A percentile compares a stretch with the other conserved stretches of the same genome.
phyloP scores from a whole-genome alignment of 2,113 vertebrate genomes.

The Passer montanus region DNA sequence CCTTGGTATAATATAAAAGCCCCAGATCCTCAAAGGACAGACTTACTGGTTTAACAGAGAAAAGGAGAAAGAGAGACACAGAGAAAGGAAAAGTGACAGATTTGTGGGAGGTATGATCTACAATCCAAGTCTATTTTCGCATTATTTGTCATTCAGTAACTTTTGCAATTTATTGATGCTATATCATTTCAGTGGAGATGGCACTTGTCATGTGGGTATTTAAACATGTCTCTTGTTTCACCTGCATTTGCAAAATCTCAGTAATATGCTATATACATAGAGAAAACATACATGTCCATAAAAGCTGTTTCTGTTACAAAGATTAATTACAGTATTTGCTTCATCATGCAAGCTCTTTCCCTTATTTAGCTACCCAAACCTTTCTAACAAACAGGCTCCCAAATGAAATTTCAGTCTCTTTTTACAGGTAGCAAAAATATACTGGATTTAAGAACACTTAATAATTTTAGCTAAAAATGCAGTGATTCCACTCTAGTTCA shows the following conservation, averaged over 20 bases:
- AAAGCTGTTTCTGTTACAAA: not conserved
- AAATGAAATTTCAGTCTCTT: not conserved
- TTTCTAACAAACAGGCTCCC: not conserved
- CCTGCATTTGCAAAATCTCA: not conserved
- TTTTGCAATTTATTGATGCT: not conserved
- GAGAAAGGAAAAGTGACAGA: not conserved
- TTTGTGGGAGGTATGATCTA: not conserved
- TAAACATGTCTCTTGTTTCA: not conserved
- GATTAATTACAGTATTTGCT: not conserved
- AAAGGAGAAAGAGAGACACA: not conserved
- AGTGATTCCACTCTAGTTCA: not conserved
- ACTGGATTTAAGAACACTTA: not conserved
- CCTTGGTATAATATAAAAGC: not conserved
- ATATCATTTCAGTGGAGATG: not conserved
- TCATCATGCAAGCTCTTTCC: not conserved
- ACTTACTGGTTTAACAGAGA: not conserved
- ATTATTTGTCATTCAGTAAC: not conserved
- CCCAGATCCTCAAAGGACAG: not conserved
- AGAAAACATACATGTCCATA: not conserved
- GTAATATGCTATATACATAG: not conserved
- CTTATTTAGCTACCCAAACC: not conserved
- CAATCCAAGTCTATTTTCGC: not conserved
- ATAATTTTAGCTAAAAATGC: not conserved
- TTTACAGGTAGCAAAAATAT: not conserved
- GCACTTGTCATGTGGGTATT: not conserved